These are phyloP conservation scores for Nemapogon koenigi DNA, from an alignment of 2,888 invertebrate species.

Conservation along the genomic window DNA sequence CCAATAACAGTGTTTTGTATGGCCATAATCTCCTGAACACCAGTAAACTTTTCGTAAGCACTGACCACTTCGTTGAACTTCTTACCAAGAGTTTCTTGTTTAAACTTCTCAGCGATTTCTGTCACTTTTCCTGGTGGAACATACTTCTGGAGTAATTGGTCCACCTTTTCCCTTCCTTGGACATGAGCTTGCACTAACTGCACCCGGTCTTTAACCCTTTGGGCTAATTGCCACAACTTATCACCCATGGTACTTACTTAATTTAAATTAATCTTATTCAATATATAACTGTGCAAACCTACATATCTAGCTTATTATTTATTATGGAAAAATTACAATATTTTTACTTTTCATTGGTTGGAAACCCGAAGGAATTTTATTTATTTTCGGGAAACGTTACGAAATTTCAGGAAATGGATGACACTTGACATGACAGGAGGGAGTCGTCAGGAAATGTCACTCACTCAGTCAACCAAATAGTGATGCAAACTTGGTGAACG, in stretches of 20 bases:
- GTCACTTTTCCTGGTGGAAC: conserved; percentile 36
- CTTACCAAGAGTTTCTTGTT: conserved; percentile 32
- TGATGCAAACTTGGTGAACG: too few relatives aligned
- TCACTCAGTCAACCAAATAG: too few relatives aligned
- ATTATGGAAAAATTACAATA: too few relatives aligned
- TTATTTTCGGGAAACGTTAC: too few relatives aligned
- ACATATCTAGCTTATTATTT: too few relatives aligned
- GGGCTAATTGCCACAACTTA: conserved; percentile 40
- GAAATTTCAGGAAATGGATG: too few relatives aligned
- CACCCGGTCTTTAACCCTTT: conserved; percentile 41
- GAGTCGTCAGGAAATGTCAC: too few relatives aligned
- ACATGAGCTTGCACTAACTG: conserved; percentile 30
- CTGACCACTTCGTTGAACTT: conserved; percentile 55
- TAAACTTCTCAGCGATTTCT: conserved; percentile 46
- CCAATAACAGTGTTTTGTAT: conserved; percentile 77
- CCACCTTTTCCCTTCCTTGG: conserved; percentile 38
- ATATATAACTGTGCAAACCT: too few relatives aligned
- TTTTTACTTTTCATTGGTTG: too few relatives aligned
- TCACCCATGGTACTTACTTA: conserved; percentile 55
- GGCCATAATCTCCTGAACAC: conserved; percentile 77
- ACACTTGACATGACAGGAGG: too few relatives aligned
- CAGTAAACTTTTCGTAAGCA: conserved; percentile 77
- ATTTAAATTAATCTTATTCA: conserved; percentile 29
- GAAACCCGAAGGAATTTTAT: too few relatives aligned
- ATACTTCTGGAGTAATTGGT: conserved; percentile 42